Percentiles rank a stretch among this genome's conserved stretches.
phyloP scores from a whole-genome alignment of 2,113 vertebrate genomes.

The Nothocercus nigrocapillus region DNA sequence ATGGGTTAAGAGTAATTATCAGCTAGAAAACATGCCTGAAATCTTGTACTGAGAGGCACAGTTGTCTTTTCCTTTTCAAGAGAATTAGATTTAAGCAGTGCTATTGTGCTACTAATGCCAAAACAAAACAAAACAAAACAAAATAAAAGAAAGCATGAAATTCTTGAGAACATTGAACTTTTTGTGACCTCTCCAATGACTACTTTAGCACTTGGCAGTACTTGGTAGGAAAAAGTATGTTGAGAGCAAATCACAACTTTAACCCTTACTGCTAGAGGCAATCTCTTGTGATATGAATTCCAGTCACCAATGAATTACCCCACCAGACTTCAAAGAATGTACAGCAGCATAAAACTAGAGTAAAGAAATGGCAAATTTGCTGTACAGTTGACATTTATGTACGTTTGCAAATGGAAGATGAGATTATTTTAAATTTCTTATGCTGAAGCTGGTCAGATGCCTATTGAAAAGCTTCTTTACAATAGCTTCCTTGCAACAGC shows the following conservation, averaged over 20 bases:
- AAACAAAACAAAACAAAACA: not conserved
- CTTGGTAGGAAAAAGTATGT: not conserved
- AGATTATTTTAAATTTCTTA: not conserved
- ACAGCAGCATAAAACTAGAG: not conserved
- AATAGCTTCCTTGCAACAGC: not conserved
- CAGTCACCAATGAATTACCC: not conserved
- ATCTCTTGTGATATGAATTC: not conserved
- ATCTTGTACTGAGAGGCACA: not conserved
- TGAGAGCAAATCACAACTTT: not conserved
- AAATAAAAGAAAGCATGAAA: not conserved
- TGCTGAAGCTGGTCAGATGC: not conserved
- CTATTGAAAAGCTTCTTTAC: not conserved
- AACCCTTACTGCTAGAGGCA: not conserved
- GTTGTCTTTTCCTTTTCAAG: not conserved
- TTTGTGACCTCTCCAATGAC: not conserved
- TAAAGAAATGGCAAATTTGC: not conserved
- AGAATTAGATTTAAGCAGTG: not conserved
- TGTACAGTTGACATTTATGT: not conserved
- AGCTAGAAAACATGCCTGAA: not conserved
- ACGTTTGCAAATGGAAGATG: not conserved
- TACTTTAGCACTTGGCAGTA: not conserved
- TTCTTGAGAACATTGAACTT: not conserved
- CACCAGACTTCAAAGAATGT: not conserved
- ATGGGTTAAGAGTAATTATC: constrained; percentile 2
- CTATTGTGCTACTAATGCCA: not conserved